Evolutionary conservation across 92 coral and sea anemone species (phyloP).

Genomic region (Pocillopora grandis): DNA sequence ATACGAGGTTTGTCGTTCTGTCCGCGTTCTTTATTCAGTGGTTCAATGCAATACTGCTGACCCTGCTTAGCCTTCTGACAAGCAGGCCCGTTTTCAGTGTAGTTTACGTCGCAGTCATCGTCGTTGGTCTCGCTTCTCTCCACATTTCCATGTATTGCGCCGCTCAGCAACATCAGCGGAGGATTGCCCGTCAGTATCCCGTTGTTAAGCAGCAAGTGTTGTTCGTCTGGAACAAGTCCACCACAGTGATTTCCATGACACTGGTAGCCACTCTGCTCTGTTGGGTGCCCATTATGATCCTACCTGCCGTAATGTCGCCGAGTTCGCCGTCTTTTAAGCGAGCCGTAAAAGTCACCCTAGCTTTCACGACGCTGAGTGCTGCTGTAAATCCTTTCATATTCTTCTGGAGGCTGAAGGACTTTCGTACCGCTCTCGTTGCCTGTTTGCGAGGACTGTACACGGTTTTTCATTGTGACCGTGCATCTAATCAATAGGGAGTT

Average conservation of each 20-base stretch:
- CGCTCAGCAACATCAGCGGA: not conserved
- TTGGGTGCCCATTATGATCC: constrained; percentile 17
- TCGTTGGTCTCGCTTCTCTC: not conserved
- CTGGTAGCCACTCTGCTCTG: not conserved
- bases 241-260: constrained; percentile 9
- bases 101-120: constrained; percentile 2
- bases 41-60: not conserved
- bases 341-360: constrained; percentile 6
- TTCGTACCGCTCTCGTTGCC: not conserved
- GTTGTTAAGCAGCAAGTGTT: not conserved
- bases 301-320: not conserved
- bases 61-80: not conserved
- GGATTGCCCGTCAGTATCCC: constrained; percentile 6
- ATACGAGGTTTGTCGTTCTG: not conserved
- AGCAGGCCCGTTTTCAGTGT: not conserved
- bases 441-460: constrained; percentile 6
- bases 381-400: constrained; percentile 6
- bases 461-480: not conserved
- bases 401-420: constrained; percentile 19
- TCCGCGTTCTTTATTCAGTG: constrained; percentile 2
- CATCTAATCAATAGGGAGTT: too few species aligned
- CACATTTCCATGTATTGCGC: constrained; percentile 5
- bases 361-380: not conserved
- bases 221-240: constrained; percentile 3
- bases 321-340: constrained; percentile 19